Evolutionary conservation across 2,797 vertebrate species (phyloP), one percentile per base, ranked within the genome.

Genomic region (Tauraco hartlaubi): DNA sequence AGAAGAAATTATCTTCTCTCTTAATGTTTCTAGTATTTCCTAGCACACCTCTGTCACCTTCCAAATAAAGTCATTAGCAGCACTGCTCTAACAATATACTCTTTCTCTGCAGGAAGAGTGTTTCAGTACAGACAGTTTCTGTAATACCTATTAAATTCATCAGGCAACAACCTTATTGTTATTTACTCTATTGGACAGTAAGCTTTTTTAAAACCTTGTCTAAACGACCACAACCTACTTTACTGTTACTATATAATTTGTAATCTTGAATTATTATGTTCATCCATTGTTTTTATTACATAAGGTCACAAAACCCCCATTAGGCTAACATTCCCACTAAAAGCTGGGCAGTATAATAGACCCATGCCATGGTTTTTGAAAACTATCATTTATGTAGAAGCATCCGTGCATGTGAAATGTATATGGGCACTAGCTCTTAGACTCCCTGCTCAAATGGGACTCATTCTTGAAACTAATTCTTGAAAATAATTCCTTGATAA

Each of bases 291-390:
- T 90, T 73, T 31, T 44, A 76, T 23, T 73, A 41, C 1, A 0
- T 19, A 48, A 37, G 4, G 26, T 62, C 83, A 63, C 0, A 0
- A 48, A 84, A 67, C 2, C 8, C 2, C 9, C 14, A 5, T 44
- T 44, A 71, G 18, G 23, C 20, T 56, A 88, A 43, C 11, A 77
- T 44, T 67, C 23, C 58, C 28, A 52, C 11, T 64, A 64, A 76
- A 76, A 63, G 9, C 23, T 86, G 28, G 12, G 25, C 48, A 67
- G 15, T 49, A 22, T 37, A 84, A 87, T 21, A 77, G 54, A 64
- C 4, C 7, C 21, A 71, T 35, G 11, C 5, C 13, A 18, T 4
- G 2, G 33, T 39, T 59, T 63, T 43, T 62, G 23, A 71, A 56
- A 92, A 64, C 6, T 52, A 23, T 49, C 4, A 52, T 33, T 85